A percentile compares a stretch with the other conserved stretches of the same genome.
phyloP scores from a whole-genome alignment of 2,113 vertebrate genomes.

The Narcine bancroftii region DNA sequence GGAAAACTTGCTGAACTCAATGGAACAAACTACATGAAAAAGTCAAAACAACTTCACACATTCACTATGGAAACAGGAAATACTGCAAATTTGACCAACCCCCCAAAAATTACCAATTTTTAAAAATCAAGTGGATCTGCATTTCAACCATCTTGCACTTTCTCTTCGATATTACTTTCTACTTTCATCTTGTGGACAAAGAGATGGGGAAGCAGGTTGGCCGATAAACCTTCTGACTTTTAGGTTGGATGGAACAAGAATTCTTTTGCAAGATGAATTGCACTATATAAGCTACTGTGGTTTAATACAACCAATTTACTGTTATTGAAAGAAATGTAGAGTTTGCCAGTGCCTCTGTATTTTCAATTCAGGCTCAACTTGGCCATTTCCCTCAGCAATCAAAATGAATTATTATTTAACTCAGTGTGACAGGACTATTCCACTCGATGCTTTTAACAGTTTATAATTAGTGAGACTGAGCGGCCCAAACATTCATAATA shows the following conservation, averaged over 20 bases:
- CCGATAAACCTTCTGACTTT: background rate
- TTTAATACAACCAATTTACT: background rate
- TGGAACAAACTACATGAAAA: background rate
- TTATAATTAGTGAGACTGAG: background rate
- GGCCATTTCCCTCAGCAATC: background rate
- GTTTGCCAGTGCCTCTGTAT: background rate
- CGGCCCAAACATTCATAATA: background rate
- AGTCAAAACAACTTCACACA: background rate
- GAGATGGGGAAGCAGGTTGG: background rate
- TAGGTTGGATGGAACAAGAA: background rate
- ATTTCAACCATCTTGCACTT: background rate
- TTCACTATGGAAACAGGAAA: background rate
- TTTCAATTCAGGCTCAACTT: background rate
- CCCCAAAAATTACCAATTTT: background rate
- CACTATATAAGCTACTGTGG: background rate
- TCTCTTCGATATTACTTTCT: background rate
- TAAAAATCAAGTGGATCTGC: background rate
- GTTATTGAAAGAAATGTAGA: background rate
- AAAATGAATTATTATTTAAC: background rate
- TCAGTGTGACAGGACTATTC: background rate
- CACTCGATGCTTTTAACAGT: background rate
- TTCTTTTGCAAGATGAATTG: background rate
- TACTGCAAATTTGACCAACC: background rate
- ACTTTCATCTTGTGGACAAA: background rate
- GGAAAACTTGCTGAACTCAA: too few species aligned